Conservation (phyloP, 1,140 invertebrate genomes). For the Drosophila funebris region DNA sequence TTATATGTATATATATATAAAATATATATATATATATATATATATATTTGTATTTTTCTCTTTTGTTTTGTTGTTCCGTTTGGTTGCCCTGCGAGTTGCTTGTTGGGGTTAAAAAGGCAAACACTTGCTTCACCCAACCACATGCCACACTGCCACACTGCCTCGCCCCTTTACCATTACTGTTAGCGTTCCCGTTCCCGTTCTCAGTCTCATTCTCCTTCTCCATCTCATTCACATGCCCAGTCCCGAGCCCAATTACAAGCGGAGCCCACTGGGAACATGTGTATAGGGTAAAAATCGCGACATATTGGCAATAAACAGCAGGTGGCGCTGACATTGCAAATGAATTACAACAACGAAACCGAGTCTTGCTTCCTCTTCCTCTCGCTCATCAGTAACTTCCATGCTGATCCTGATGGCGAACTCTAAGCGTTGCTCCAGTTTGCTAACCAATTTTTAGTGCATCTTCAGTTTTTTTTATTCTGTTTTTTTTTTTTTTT, state of each 20-base stretch:
- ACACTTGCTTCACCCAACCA: not conserved
- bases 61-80: constrained; percentile 23
- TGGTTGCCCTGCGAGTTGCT: constrained; percentile 5
- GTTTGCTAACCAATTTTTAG: constrained; percentile 74
- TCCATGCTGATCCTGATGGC: not conserved
- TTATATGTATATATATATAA: no score
- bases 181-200: no score
- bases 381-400: no score
- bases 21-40: no score
- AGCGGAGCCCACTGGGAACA: constrained; percentile 34
- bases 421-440: constrained; percentile 50
- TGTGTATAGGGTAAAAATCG: constrained; percentile 58
- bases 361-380: not conserved
- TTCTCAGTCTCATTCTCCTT: no score
- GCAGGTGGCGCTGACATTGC: constrained; percentile 66
- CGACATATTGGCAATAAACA: constrained; percentile 79
- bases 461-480: constrained; percentile 35
- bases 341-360: constrained; percentile 42
- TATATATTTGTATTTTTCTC: not conserved
- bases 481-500: constrained; percentile 14
- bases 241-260: not conserved
- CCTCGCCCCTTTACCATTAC: not conserved
- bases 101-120: constrained; percentile 29
- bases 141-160: not conserved
- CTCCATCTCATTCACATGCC: not conserved